Evolutionary conservation across 2,888 invertebrate species (phyloP), one percentile per base, ranked within the genome.

Genomic region (Ametastegia equiseti): DNA sequence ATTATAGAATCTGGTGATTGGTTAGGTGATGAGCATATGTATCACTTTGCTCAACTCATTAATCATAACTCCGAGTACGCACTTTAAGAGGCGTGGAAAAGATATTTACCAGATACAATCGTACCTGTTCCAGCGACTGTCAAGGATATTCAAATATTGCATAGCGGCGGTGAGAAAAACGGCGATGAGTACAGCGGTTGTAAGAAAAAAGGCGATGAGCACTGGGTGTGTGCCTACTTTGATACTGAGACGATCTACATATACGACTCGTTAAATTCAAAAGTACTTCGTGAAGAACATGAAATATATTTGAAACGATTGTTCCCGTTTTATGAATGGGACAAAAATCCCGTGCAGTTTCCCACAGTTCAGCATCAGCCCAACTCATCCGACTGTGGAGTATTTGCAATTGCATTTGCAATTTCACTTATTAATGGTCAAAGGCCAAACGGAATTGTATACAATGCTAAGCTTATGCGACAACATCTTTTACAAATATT

Each of bases 131-230:
- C 65, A n/a, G 60, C 36, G 54, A 80, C 47, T 47, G 19, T 80
- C 45, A 57, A 80, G 73, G 82, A 85, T 45, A 73, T 84, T 50
- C 85, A 85, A 75, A 82, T 84, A 30, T 80, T 83, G 77, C 77
- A 82, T 50, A 82, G 83, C 39, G 79, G 81, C 47, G 36, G 36
- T 23, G n/a, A n/a, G n/a, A n/a, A n/a, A n/a, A n/a, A n/a, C n/a
- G n/a, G n/a, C n/a, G n/a, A n/a, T n/a, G n/a, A n/a, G n/a, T n/a
- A n/a, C n/a, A 42, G 11, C 23, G 71, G 42, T n/a, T 36, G 15
- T 67, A 60, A 60, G 60, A 60, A 0, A n/a, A 23, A 19, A 65
- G 36, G 7, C 23, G 27, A 71, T 45, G 42, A 15, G 71, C 71
- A 71, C 45, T 71, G 71, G 45, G 71, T 47, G 36, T 71, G 71